Percentiles rank a stretch among this genome's conserved stretches.
phyloP scores from a whole-genome alignment of 2,797 vertebrate species.

The Peromyscus nudipes region DNA sequence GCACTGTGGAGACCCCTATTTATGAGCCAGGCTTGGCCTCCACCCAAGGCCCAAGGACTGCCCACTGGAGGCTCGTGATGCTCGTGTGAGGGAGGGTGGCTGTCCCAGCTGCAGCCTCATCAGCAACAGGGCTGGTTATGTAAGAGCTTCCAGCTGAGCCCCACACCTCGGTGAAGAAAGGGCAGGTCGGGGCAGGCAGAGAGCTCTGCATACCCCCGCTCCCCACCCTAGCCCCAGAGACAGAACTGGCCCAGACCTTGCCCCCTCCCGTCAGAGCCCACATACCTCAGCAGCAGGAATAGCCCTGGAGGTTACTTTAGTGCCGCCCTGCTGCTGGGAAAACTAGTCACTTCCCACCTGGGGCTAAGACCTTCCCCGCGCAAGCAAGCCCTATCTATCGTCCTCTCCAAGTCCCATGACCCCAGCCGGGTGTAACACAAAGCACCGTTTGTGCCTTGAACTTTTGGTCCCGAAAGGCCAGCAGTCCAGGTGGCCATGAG shows the following conservation, averaged over 20 bases:
- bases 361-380: neutral
- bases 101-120: constrained; percentile 50
- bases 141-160: constrained; percentile 38
- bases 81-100: neutral
- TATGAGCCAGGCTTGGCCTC: constrained; percentile 79
- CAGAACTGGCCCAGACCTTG: neutral
- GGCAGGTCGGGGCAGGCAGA: neutral
- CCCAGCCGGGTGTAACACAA: neutral
- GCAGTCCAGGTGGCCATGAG: neutral
- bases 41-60: constrained; percentile 61
- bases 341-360: neutral
- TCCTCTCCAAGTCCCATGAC: neutral
- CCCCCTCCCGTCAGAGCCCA: neutral
- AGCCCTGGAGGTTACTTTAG: neutral
- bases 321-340: neutral
- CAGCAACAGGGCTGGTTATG: constrained; percentile 69
- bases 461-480: neutral
- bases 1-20: constrained; percentile 82
- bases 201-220: fast-evolving
- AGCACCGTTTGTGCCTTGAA: neutral
- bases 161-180: neutral
- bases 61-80: constrained; percentile 74
- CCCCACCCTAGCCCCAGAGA: too few relatives aligned
- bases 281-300: fast-evolving
- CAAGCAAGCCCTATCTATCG: neutral